phyloP scores from a whole-genome alignment of 2,888 invertebrate genomes.

The Zelleria hepariella region DNA sequence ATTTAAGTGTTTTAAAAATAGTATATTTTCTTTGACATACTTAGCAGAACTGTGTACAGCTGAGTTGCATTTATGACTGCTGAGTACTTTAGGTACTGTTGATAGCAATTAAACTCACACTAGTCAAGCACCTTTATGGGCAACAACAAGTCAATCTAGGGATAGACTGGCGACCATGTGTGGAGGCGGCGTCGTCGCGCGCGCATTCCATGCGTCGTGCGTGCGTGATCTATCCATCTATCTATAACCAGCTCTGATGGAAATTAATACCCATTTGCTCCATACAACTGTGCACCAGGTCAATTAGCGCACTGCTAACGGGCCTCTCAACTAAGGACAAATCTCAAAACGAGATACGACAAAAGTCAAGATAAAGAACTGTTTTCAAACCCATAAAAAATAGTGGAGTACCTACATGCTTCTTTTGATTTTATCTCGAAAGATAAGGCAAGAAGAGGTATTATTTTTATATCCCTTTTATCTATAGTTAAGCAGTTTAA shows the following conservation, averaged over 20 bases:
- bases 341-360: not conserved
- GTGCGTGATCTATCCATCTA: not conserved
- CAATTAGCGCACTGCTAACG: not conserved
- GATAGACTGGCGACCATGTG: not conserved
- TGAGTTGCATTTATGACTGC: not conserved
- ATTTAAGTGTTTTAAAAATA: too few relatives aligned
- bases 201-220: not conserved
- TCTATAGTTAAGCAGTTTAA: constrained; percentile 10
- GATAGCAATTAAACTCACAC: not conserved
- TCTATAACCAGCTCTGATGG: not conserved
- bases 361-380: not conserved
- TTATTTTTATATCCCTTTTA: constrained; percentile 8
- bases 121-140: not conserved
- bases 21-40: too few relatives aligned
- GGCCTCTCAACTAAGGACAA: not conserved
- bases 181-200: not conserved
- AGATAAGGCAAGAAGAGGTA: not conserved
- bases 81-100: not conserved
- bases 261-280: not conserved
- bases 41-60: not conserved
- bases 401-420: not conserved
- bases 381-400: not conserved
- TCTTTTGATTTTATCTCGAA: not conserved
- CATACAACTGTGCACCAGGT: not conserved
- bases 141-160: not conserved